Evolutionary conservation across 2,113 vertebrate species (phyloP), one percentile per base, ranked within the genome.

Genomic region (Myotis lucifugus): DNA sequence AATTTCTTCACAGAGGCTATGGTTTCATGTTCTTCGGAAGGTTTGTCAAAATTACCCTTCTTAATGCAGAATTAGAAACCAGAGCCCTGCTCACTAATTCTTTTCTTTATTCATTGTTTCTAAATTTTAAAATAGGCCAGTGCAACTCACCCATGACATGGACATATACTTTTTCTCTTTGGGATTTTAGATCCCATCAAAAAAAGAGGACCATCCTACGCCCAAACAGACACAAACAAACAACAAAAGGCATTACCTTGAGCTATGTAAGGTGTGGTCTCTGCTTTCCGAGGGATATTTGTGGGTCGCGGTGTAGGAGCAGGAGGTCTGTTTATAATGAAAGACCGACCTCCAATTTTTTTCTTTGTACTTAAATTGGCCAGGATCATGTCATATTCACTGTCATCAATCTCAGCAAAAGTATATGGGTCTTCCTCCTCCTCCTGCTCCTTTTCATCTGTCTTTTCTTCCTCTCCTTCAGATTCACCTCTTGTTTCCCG

Each of bases 261-360:
- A 8, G 97, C 97, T 73, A 98, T 98, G 29, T 97, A 98, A 66
- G 98, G 97, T 13, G 77, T 74, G 3, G 92, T 93, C 50, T 96
- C 94, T 46, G 97, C 97, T 67, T 83, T 95, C 0, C n/a, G 34
- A 59, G 90, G 93, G 27, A 74, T 5, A 12, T n/a, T 82, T 27
- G 79, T 88, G 8, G 97, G 96, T 25, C 97, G 82, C 0, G 98
- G 98, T 8, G 97, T 48, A 0, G 98, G 97, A 3, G 97, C 97
- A 15, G 97, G 98, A 90, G 98, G 97, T 79, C 98, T 96, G 83
- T 98, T 98, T 34, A 97, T 66, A 70, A 98, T 97, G 61, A 98
- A 98, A 46, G 97, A 98, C 0, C 67, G 82, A 25, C 70, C 91
- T 34, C 72, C 93, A 8, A 29, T 42, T 93, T 84, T 95, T 40